Base-by-base conservation (phyloP, 1,140 invertebrate genomes). In the Mycetomoellerius zeteki region DNA sequence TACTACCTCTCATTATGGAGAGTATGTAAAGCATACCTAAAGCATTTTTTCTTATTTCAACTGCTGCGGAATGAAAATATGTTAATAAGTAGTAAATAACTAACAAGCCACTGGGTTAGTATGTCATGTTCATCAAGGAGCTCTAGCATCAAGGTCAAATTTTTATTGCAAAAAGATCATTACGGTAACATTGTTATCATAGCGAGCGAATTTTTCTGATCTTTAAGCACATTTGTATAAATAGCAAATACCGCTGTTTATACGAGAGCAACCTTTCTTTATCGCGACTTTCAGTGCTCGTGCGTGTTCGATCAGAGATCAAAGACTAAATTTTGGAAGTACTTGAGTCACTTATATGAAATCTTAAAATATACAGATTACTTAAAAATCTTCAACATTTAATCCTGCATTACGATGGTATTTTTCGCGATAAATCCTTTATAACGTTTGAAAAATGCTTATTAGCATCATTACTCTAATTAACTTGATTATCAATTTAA, bases 81-180 rank as follows among this genome's bases (percentile, higher is more conserved):
- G 56, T 43, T 58, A 56, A 78, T 50, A n/a, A 82, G 21, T 60
- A 60, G 21, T 30, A n/a, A 24, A 78, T 65, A 50, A 37, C 12
- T 30, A 77, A 76, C 60, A 19, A 21, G 14, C 4, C 12, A 30
- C 7, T 54, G n/a, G 30, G 30, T 65, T 47, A 78, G 16, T 54
- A 21, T 65, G 21, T 19, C 27, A 37, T 43, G 27, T 67, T 8
- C 56, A 50, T 43, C n/a, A 52, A 37, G 30, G 37, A n/a, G 14
- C 30, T 64, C 24, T 12, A 16, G 47, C n/a, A 60, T 85, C 86
- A 87, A 62, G 76, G 86, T 87, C 73, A 75, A 52, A 81, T 88
- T 91, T 88, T 86, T 81, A 90, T 72, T 90, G 52, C 12, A 54
- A 72, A 81, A 50, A 88, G 76, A 90, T 90, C 77, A 85, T 12